These are phyloP conservation scores for Catharus minimus DNA, from an alignment of 2,113 vertebrate genomes.

Conservation along the genomic window DNA sequence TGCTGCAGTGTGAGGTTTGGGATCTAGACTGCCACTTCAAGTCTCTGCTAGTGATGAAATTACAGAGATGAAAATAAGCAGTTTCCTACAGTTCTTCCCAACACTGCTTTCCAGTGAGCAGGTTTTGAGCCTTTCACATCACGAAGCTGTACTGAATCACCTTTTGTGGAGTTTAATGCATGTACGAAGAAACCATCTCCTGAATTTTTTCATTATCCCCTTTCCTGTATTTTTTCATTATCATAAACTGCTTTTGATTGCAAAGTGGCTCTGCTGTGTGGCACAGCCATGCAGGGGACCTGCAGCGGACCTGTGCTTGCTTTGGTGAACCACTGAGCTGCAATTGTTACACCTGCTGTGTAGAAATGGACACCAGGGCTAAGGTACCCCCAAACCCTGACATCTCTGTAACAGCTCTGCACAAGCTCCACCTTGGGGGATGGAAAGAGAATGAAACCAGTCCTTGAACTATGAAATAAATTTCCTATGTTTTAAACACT, in stretches of 20 bases:
- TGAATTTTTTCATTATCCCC: not conserved
- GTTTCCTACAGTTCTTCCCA: not conserved
- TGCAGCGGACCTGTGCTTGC: rapidly evolving
- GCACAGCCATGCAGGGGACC: not conserved
- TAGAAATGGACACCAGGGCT: not conserved
- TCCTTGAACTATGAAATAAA: not conserved
- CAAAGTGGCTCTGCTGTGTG: not conserved
- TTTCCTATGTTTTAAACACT: not conserved
- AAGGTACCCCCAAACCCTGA: not conserved
- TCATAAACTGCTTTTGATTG: not conserved
- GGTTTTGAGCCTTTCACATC: not conserved
- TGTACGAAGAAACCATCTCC: not conserved
- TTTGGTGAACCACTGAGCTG: not conserved
- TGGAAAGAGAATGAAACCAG: not conserved
- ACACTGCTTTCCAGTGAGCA: not conserved
- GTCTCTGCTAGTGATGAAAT: not conserved
- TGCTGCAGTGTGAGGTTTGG: not conserved
- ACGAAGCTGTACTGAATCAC: not conserved
- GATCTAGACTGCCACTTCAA: not conserved
- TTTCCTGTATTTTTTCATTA: not conserved
- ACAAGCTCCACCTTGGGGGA: rapidly evolving
- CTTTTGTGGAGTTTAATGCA: not conserved
- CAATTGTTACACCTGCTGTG: not conserved
- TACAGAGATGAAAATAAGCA: not conserved
- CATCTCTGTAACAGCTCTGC: not conserved